These are phyloP conservation scores for Gymnothorax reevesii DNA, from an alignment of 2,797 vertebrate species.

Conservation along the genomic window DNA sequence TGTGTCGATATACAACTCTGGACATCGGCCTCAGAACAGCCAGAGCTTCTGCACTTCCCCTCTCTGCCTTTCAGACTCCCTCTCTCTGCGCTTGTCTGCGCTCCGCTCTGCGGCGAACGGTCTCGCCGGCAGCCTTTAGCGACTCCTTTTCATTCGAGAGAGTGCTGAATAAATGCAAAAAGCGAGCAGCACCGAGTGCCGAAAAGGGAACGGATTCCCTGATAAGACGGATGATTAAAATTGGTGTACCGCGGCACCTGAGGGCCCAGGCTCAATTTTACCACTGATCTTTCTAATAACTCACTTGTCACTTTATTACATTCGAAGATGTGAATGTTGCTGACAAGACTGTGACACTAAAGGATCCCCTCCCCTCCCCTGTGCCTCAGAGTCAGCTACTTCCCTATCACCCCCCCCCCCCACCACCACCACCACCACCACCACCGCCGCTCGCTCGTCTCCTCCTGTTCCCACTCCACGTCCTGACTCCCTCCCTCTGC, in stretches of 20 bases:
- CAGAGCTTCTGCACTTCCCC: not conserved
- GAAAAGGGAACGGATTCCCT: slow-evolving; percentile 48
- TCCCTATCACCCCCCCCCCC: slow-evolving; percentile 49
- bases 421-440: slow-evolving; percentile 29
- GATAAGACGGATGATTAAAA: slow-evolving; percentile 76
- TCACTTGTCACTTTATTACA: slow-evolving; percentile 93
- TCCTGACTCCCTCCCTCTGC: slow-evolving; percentile 65
- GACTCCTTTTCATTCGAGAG: not conserved
- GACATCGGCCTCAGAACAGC: not conserved
- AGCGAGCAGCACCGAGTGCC: not conserved
- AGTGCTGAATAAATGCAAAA: slow-evolving; percentile 52
- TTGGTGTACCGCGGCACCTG: slow-evolving; percentile 74
- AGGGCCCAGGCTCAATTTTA: slow-evolving; percentile 84
- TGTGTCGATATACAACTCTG: not conserved
- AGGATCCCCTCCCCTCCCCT: slow-evolving; percentile 53
- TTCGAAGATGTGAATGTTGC: slow-evolving; percentile 84
- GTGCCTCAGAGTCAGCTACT: not conserved
- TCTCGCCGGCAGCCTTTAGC: not conserved
- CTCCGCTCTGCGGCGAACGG: not conserved
- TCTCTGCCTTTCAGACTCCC: not conserved
- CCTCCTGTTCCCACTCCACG: slow-evolving; percentile 69
- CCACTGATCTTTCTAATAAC: slow-evolving; percentile 92
- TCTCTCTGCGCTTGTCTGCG: not conserved
- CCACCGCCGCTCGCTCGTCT: slow-evolving; percentile 67
- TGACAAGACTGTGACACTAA: slow-evolving; percentile 90